Percentiles rank a stretch among this genome's conserved stretches.
Evolutionary conservation across 2,888 invertebrate genomes (phyloP).

Genomic region (Gastrophysa polygoni): DNA sequence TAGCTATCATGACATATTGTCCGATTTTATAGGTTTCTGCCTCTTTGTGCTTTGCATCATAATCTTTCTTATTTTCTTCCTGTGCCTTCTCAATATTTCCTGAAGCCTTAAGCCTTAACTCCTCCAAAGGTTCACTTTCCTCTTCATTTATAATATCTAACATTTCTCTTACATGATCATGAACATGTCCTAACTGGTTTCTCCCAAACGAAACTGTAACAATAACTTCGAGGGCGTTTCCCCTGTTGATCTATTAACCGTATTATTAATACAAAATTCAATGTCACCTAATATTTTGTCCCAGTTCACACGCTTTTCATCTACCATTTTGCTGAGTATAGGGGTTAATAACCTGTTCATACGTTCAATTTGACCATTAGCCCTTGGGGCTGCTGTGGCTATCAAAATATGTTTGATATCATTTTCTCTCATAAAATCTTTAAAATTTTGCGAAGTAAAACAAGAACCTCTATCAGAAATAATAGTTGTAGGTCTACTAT

Average conservation of each 20-base stretch:
- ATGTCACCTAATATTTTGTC: too few relatives aligned
- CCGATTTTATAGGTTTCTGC: slow-evolving; percentile 31
- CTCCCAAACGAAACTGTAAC: too few relatives aligned
- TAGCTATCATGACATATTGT: slow-evolving; percentile 40
- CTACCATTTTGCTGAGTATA: slow-evolving; percentile 24
- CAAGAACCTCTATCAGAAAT: slow-evolving; percentile 30
- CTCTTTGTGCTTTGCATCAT: slow-evolving; percentile 39
- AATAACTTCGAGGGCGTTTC: slow-evolving; percentile 41
- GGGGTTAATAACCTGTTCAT: slow-evolving; percentile 30
- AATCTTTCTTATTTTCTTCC: slow-evolving; percentile 20
- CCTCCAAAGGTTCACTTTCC: neutral
- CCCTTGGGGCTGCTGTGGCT: slow-evolving; percentile 29
- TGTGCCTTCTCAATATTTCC: slow-evolving; percentile 10
- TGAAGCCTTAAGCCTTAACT: slow-evolving; percentile 5
- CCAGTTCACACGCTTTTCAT: slow-evolving; percentile 25
- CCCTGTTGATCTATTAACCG: slow-evolving; percentile 39
- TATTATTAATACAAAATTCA: slow-evolving; percentile 39
- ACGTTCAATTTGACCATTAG: slow-evolving; percentile 36
- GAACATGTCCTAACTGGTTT: slow-evolving; percentile 14
- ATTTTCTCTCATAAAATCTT: slow-evolving; percentile 18
- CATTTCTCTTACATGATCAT: slow-evolving; percentile 11
- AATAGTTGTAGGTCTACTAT: slow-evolving; percentile 25
- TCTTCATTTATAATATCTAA: neutral
- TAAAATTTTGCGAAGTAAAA: slow-evolving; percentile 27
- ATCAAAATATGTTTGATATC: slow-evolving; percentile 23